Evolutionary conservation across 1,140 invertebrate genomes (phyloP).

Genomic region (Heterodera schachtii): DNA sequence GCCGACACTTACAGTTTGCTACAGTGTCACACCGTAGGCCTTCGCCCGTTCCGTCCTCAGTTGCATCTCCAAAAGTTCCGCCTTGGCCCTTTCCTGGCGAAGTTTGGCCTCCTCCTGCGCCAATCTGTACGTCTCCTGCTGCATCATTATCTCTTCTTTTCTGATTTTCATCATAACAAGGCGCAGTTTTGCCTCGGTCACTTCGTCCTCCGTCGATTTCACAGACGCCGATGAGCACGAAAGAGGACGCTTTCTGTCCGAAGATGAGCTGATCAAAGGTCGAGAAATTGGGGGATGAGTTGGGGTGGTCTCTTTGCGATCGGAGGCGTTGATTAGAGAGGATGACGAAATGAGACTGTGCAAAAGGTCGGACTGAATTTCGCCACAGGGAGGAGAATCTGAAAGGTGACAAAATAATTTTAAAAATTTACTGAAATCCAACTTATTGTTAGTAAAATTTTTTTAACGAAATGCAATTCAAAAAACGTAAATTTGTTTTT

Average conservation of each 20-base stretch:
- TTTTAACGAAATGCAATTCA: no score
- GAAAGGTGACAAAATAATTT: no score
- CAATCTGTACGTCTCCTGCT: conserved; percentile 23
- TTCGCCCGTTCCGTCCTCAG: not conserved
- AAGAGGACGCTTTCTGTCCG: conserved; percentile 9
- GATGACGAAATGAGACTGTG: conserved; percentile 10
- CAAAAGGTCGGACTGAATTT: not conserved
- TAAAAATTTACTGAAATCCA: no score
- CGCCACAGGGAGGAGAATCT: conserved; percentile 5
- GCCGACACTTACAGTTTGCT: not conserved
- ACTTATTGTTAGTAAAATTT: no score
- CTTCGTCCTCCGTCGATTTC: conserved; percentile 32
- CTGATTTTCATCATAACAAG: conserved; percentile 27
- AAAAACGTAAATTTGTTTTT: no score
- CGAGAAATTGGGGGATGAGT: conserved; percentile 1
- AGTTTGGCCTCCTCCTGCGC: conserved; percentile 31
- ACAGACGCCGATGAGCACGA: conserved; percentile 11
- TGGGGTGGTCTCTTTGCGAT: not conserved
- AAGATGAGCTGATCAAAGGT: not conserved
- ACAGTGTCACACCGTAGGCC: not conserved
- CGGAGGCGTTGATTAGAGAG: not conserved
- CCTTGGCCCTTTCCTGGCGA: conserved; percentile 31
- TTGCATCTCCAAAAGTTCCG: conserved; percentile 28
- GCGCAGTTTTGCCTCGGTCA: conserved; percentile 24
- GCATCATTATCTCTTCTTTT: conserved; percentile 21